These are phyloP conservation scores for Conistra vaccinii DNA, from an alignment of 2,888 invertebrate genomes.

Conservation along the genomic window DNA sequence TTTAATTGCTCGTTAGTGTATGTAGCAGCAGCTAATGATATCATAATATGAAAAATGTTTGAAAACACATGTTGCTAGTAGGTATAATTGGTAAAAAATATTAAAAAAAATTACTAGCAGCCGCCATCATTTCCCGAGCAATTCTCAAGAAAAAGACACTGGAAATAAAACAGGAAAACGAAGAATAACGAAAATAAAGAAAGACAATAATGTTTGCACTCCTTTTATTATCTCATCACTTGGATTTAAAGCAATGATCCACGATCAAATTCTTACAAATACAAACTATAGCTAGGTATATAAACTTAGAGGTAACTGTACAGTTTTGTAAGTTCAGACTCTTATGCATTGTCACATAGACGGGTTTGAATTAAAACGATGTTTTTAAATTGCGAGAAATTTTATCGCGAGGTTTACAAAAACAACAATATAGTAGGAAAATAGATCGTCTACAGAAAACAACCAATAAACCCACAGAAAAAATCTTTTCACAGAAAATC, in stretches of 20 bases:
- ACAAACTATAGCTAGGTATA: conserved; percentile 66
- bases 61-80: not conserved
- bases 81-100: not conserved
- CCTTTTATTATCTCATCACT: conserved; percentile 77
- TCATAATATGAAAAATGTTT: not conserved
- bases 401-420: not conserved
- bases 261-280: conserved; percentile 78
- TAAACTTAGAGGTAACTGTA: conserved; percentile 64
- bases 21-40: not conserved
- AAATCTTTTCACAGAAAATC: not conserved
- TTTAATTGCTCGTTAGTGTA: not conserved
- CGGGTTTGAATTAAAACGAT: not conserved
- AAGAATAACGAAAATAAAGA: conserved; percentile 23
- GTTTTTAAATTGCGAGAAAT: not conserved
- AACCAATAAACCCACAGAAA: not conserved
- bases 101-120: not conserved
- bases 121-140: not conserved
- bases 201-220: conserved; percentile 68
- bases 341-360: conserved; percentile 47
- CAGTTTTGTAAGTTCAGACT: conserved; percentile 46
- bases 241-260: conserved; percentile 77
- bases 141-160: not conserved
- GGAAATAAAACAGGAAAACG: not conserved
- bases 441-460: not conserved
- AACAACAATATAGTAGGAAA: not conserved